Evolutionary conservation across 2,113 vertebrate species (phyloP), one percentile per base, ranked within the genome.

Genomic region (Sialia sialis): DNA sequence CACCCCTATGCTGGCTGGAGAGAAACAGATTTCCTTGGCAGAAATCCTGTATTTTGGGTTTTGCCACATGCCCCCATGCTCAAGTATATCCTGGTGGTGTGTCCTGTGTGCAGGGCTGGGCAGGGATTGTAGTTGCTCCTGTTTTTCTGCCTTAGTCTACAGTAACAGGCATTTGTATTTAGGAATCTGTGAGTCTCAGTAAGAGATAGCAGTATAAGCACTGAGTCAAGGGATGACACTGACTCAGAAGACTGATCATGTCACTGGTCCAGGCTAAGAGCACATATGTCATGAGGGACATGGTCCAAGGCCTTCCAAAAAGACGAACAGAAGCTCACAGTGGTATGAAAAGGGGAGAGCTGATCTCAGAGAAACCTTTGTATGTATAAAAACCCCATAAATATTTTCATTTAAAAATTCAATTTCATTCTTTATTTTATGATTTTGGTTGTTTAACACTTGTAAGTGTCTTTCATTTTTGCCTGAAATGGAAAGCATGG

Each of bases 311-410:
- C 74, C 30, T 64, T 89, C 29, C 56, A 52, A 34, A 90, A 78
- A 78, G 52, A 59, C 11, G 29, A 34, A 16, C 12, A 34, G 77
- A 54, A 84, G 46, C 19, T 44, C 52, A 43, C 30, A 75, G 30
- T 74, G 73, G 38, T 56, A 43, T 30, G 27, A 51, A 79, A 77
- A 62, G 16, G 13, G 14, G 9, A 18, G 39, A 84, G 22, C 5
- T 11, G 11, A 52, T 67, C 16, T 86, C 25, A 25, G 75, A 63
- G 27, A 77, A 49, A 29, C 16, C 5, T 62, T 58, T 81, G 25
- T 12, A 10, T 2, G 4, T 32, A 56, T 13, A 34, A 70, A 77
- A 16, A 2, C 0, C 3, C 4, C 19, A 13, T 66, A 49, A 70
- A 74, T 77, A 1, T 59, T 88, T 77, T 73, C 0, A 29, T 60